Evolutionary conservation across 2,797 vertebrate species (phyloP).

Genomic region (Lepus oiostolus): DNA sequence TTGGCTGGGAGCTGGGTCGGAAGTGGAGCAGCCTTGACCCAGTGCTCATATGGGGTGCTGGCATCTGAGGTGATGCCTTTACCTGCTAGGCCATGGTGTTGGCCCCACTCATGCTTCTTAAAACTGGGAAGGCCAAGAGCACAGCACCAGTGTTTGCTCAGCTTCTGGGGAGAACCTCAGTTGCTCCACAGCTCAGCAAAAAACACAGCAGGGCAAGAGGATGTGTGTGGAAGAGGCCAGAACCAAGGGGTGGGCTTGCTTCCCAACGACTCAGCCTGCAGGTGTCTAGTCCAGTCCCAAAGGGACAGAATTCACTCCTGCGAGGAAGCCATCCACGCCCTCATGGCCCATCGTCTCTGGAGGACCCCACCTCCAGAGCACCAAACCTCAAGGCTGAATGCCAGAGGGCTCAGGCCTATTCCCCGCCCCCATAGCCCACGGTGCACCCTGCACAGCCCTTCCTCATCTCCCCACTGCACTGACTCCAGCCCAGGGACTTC

Average conservation of each 20-base stretch:
- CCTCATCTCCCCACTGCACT: not conserved
- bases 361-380: not conserved
- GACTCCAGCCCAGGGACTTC: not conserved
- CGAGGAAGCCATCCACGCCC: no score
- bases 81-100: no score
- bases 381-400: not conserved
- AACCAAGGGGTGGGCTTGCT: not conserved
- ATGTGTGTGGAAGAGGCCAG: no score
- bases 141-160: no score
- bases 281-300: not conserved
- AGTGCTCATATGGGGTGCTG: not conserved
- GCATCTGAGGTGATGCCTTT: not conserved
- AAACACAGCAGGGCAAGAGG: no score
- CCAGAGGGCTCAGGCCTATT: not conserved
- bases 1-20: no score
- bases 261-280: not conserved
- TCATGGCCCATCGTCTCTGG: not conserved
- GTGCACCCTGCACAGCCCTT: no score
- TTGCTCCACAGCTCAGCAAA: not conserved
- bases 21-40: not conserved
- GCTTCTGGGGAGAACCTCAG: no score
- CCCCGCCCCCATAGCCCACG: fast-evolving
- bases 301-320: not conserved
- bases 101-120: no score
- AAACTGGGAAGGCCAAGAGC: not conserved